Conservation (phyloP, 2,888 invertebrate genomes). For the Apantesis nais region DNA sequence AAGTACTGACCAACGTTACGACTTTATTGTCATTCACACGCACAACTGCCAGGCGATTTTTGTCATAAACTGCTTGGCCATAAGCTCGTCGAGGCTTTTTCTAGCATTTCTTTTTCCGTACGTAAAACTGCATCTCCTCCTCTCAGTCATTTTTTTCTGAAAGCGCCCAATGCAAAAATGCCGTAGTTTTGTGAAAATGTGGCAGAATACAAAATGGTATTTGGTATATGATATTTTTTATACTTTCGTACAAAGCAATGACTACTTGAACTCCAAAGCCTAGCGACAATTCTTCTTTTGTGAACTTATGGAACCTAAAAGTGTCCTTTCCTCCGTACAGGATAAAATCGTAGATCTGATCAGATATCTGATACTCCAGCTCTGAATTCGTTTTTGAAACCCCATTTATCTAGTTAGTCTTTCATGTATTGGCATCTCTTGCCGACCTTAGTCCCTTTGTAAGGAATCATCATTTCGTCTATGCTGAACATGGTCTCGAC, state of each 20-base stretch:
- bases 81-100: not conserved
- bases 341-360: not conserved
- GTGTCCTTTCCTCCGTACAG: slow-evolving; percentile 17
- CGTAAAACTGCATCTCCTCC: not conserved
- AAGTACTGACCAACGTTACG: slow-evolving; percentile 22
- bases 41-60: not conserved
- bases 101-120: not conserved
- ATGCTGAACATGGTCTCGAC: slow-evolving; percentile 35
- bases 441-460: slow-evolving; percentile 57
- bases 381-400: slow-evolving; percentile 35
- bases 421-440: slow-evolving; percentile 38
- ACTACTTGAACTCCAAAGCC: slow-evolving; percentile 26
- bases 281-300: slow-evolving; percentile 22
- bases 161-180: not conserved
- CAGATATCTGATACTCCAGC: slow-evolving; percentile 5
- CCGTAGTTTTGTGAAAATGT: slow-evolving; percentile 2
- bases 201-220: not conserved
- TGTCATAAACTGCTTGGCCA: not conserved
- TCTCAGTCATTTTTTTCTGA: not conserved
- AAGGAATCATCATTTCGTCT: slow-evolving; percentile 60
- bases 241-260: slow-evolving; percentile 4
- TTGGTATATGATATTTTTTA: too few species aligned
- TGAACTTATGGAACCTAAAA: not conserved
- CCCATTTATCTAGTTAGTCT: slow-evolving; percentile 38
- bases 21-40: not conserved